Conservation (phyloP, 2,113 vertebrate species). For the Morone chrysops region DNA sequence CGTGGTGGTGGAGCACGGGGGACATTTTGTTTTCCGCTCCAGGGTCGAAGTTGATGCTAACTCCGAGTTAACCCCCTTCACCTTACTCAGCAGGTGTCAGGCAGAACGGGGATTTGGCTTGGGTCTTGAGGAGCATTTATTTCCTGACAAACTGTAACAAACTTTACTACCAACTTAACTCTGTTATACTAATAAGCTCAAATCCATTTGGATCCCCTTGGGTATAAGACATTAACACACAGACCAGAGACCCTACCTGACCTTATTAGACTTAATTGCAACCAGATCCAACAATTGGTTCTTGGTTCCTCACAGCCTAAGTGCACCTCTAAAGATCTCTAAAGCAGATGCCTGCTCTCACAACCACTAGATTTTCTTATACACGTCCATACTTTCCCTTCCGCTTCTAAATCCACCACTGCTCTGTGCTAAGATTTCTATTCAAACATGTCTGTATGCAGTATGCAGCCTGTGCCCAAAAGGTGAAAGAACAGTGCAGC, state of each 20-base stretch:
- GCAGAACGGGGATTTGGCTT: too few relatives aligned
- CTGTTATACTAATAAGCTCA: background rate
- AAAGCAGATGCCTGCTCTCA: background rate
- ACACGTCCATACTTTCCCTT: background rate
- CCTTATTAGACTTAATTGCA: background rate
- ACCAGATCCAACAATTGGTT: background rate
- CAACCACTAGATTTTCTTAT: slow-evolving; percentile 3
- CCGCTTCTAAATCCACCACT: background rate
- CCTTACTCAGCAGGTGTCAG: too few relatives aligned
- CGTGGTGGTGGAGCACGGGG: background rate
- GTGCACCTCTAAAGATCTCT: background rate
- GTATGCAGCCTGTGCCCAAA: slow-evolving; percentile 20
- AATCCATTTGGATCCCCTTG: background rate
- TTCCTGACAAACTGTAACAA: too few relatives aligned
- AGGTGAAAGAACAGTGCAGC: slow-evolving; percentile 48
- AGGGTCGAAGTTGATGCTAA: too few relatives aligned
- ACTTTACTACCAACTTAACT: background rate
- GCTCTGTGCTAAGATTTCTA: slow-evolving; percentile 1
- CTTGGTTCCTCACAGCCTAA: background rate
- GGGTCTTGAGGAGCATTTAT: too few relatives aligned
- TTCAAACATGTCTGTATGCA: slow-evolving; percentile 35
- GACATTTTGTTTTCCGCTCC: background rate
- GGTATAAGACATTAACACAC: background rate
- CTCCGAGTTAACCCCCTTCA: too few relatives aligned
- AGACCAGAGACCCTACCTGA: background rate